These are phyloP conservation scores for Pipistrellus nathusii DNA, from an alignment of 2,797 vertebrate genomes.

Conservation along the genomic window DNA sequence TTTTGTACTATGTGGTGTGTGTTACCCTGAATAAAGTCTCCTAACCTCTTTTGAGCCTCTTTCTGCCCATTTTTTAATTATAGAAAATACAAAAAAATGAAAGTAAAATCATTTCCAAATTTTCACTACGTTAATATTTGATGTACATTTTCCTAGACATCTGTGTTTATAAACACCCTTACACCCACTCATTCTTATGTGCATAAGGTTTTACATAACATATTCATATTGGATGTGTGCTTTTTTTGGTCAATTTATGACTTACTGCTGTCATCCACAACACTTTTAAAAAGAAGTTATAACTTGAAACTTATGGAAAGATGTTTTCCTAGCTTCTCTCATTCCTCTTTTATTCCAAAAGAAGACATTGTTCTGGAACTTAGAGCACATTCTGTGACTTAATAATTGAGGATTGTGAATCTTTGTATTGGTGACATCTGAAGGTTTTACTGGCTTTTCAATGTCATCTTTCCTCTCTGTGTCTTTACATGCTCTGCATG, in stretches of 20 bases:
- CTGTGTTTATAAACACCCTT: not conserved
- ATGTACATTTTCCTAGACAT: not conserved
- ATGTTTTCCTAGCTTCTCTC: not conserved
- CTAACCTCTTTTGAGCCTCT: not conserved
- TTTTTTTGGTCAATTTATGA: constrained; percentile 15
- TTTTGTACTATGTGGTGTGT: not conserved
- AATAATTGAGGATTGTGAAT: not conserved
- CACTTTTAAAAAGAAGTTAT: not conserved
- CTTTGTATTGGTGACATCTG: not conserved
- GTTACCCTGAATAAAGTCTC: not conserved
- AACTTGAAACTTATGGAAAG: not conserved
- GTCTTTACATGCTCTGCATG: not conserved
- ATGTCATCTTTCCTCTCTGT: fast-evolving
- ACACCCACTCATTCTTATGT: not conserved
- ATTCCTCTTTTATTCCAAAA: constrained; percentile 32
- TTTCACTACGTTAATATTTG: constrained; percentile 35
- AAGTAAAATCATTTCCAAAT: not conserved
- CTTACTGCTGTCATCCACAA: not conserved
- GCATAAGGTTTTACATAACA: not conserved
- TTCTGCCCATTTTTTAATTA: constrained; percentile 10
- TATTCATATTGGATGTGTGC: not conserved
- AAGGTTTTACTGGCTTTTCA: not conserved
- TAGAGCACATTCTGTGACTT: constrained; percentile 4
- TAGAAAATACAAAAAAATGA: constrained; percentile 12
- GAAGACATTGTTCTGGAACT: not conserved